phyloP scores from a whole-genome alignment of 2,797 vertebrate genomes.

The Tinamus major region DNA sequence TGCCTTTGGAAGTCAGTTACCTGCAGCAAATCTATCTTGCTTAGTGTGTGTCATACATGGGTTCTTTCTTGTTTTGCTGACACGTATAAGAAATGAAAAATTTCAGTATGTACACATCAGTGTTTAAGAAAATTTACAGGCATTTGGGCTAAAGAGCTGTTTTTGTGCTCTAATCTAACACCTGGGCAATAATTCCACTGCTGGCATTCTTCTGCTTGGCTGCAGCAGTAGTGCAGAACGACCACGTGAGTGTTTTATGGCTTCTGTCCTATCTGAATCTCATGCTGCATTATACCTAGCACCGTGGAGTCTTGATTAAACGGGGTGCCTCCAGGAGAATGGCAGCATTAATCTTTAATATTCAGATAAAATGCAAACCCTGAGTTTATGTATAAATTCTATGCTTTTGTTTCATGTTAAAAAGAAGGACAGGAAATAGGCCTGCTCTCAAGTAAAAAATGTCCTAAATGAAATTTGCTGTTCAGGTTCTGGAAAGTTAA shows the following conservation, averaged over 20 bases:
- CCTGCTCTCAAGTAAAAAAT: not conserved
- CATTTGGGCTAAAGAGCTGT: not conserved
- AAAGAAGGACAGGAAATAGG: not conserved
- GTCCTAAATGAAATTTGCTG: not conserved
- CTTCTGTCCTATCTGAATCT: not conserved
- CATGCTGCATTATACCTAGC: rapidly evolving
- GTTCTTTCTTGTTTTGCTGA: rapidly evolving
- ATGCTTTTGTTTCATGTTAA: not conserved
- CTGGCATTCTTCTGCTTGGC: not conserved
- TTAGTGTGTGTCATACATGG: rapidly evolving
- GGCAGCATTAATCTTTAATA: not conserved
- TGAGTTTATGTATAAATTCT: rapidly evolving
- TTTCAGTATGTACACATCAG: not conserved
- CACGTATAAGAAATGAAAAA: not conserved
- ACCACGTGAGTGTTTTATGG: rapidly evolving
- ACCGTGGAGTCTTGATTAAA: rapidly evolving
- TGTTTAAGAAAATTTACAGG: not conserved
- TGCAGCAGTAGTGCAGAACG: rapidly evolving
- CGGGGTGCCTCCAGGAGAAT: not conserved
- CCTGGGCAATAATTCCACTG: not conserved
- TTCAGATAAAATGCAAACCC: not conserved
- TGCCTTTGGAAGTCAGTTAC: not conserved
- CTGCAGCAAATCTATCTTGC: not conserved
- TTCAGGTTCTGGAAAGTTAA: not conserved
- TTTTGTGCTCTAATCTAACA: not conserved